A percentile compares a stretch with the other conserved stretches of the same genome.
Evolutionary conservation across 2,113 vertebrate genomes (phyloP).

Genomic region (Baryphthengus martii): DNA sequence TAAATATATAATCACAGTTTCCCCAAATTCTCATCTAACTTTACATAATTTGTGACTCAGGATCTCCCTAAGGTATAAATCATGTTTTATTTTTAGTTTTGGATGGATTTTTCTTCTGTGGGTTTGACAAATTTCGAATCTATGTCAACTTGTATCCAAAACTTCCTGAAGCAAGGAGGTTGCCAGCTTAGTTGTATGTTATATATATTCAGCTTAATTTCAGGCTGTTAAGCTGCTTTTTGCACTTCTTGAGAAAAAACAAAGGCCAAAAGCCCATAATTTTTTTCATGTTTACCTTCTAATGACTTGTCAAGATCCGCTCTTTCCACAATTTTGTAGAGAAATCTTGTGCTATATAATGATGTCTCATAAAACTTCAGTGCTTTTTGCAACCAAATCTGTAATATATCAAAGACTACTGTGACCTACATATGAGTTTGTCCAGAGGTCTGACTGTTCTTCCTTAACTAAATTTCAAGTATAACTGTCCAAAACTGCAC

Average conservation of each 20-base stretch:
- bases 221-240: background rate
- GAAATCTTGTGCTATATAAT: background rate
- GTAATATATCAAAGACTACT: background rate
- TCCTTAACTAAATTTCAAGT: background rate
- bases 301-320: background rate
- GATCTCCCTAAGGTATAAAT: background rate
- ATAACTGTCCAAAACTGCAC: background rate
- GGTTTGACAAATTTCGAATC: background rate
- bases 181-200: background rate
- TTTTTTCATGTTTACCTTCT: background rate
- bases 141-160: background rate
- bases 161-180: background rate
- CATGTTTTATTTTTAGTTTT: background rate
- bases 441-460: background rate
- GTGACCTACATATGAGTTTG: background rate
- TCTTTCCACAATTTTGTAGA: background rate
- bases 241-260: background rate
- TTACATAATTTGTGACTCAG: background rate
- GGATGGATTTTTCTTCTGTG: background rate
- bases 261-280: background rate
- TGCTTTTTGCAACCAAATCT: background rate
- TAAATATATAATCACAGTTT: background rate
- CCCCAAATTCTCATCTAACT: background rate
- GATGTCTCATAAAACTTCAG: background rate
- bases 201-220: background rate